Base-by-base conservation (phyloP, 2,113 vertebrate species). In the Proterorhinus semilunaris region DNA sequence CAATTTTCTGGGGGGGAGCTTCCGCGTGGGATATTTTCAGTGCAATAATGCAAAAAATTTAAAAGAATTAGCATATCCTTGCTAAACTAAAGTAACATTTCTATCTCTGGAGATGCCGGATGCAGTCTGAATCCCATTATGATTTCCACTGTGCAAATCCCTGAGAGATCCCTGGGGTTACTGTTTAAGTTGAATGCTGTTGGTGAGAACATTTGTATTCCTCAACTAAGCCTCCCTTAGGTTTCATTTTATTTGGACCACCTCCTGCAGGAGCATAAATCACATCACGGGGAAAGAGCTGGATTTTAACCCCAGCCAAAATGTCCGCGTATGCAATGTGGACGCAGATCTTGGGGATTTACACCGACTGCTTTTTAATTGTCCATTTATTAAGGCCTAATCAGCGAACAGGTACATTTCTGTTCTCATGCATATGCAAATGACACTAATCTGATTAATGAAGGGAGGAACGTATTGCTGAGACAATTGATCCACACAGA, bases 121-220 rank as follows among this genome's bases (percentile, higher is more conserved):
- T 69, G 68, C 6, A 64, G 66, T 83, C 65, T 71, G 77, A 79
- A 72, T 74, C 66, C 72, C 76, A 80, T 76, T 78, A 75, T 73
- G 82, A 69, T 85, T 74, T 81, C 79, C 71, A 69, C 62, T 6
- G 59, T 77, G 74, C 65, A 84, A 86, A 85, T 86, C 78, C 71
- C 58, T 8, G 27, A 71, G 70, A 81, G 75, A 84, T 85, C 77
- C 69, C 62, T 62, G 68, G 59, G 74, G 85, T 83, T 80, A 43
- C 68, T 77, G 75, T 63, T 77, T 66, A 67, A 78, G 69, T 71
- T 54, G 64, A 71, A 79, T 74, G 70, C 71, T 59, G 55, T 45
- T 61, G 59, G 62, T 15, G 36, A 68, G 62, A 70, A 69, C 73
- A 75, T 84, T 83, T 83, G 63, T 83, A 72, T 81, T 81, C 84